A percentile compares a stretch with the other conserved stretches of the same genome.
phyloP scores from a whole-genome alignment of 1,140 invertebrate species.

The Sitobion miscanthi region DNA sequence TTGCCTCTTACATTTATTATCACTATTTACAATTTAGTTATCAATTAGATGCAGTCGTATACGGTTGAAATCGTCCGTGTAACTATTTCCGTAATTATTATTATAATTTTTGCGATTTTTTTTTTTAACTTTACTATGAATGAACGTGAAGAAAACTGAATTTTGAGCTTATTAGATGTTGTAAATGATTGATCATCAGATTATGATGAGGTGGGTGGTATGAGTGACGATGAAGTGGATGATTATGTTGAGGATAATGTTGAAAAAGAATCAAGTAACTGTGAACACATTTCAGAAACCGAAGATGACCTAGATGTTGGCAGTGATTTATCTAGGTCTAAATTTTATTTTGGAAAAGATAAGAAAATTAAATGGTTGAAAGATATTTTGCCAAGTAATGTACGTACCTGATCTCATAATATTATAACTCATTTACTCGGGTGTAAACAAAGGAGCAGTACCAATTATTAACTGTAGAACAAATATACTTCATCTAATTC shows the following conservation, averaged over 20 bases:
- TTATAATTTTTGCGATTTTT: slow-evolving; percentile 28
- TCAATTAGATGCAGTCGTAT: background rate
- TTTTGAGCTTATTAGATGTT: slow-evolving; percentile 11
- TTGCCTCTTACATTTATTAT: slow-evolving; percentile 14
- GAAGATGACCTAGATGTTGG: too few relatives aligned
- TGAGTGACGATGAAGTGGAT: background rate
- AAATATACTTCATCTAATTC: too few relatives aligned
- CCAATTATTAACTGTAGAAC: too few relatives aligned
- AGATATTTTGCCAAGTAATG: too few relatives aligned
- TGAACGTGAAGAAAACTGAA: slow-evolving; percentile 32
- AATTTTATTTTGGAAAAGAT: too few relatives aligned
- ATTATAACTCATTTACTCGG: slow-evolving; percentile 25
- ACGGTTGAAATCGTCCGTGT: too few relatives aligned
- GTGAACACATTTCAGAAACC: background rate
- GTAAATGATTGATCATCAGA: background rate
- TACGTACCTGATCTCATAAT: background rate
- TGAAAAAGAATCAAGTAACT: slow-evolving; percentile 27
- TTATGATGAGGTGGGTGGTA: slow-evolving; percentile 2
- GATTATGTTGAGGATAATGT: slow-evolving; percentile 40
- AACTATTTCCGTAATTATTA: slow-evolving; percentile 34
- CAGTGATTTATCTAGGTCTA: too few relatives aligned
- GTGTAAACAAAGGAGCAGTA: background rate
- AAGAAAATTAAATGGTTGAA: too few relatives aligned
- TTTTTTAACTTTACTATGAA: slow-evolving; percentile 24
- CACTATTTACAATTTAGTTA: slow-evolving; percentile 32